Percentiles rank a stretch among this genome's conserved stretches.
Conservation (phyloP, 2,113 vertebrate genomes). For the Scomber japonicus region DNA sequence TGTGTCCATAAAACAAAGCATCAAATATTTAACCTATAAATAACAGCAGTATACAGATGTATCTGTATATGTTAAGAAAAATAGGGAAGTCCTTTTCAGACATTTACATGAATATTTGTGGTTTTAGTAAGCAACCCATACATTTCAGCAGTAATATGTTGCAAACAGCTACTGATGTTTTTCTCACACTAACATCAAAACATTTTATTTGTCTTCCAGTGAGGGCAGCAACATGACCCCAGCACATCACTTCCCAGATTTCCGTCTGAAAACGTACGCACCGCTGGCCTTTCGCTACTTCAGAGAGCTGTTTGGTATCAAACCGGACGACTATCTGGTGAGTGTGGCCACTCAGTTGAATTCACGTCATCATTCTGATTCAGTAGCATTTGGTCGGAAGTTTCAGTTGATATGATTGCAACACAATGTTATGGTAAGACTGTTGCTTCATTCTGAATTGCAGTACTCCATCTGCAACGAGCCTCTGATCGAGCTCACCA, state of each 20-base stretch:
- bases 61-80: not conserved
- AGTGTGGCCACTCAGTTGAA: conserved; percentile 56
- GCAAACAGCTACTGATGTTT: not conserved
- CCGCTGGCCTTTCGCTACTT: conserved; percentile 98
- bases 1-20: too few species aligned
- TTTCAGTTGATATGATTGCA: not conserved
- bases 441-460: conserved; percentile 36
- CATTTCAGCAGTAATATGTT: not conserved
- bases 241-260: conserved; percentile 96
- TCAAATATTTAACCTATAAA: too few species aligned
- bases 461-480: conserved; percentile 97
- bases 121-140: not conserved
- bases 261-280: conserved; percentile 96
- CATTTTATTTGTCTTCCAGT: conserved; percentile 74
- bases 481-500: conserved; percentile 94
- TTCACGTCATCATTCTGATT: not conserved
- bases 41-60: not conserved
- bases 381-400: not conserved
- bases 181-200: not conserved
- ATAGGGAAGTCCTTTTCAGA: not conserved
- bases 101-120: not conserved
- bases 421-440: not conserved
- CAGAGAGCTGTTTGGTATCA: conserved; percentile 97
- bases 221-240: conserved; percentile 96
- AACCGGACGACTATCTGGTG: conserved; percentile 97